phyloP scores from a whole-genome alignment of 2,888 invertebrate genomes.

The Lithodes maja region DNA sequence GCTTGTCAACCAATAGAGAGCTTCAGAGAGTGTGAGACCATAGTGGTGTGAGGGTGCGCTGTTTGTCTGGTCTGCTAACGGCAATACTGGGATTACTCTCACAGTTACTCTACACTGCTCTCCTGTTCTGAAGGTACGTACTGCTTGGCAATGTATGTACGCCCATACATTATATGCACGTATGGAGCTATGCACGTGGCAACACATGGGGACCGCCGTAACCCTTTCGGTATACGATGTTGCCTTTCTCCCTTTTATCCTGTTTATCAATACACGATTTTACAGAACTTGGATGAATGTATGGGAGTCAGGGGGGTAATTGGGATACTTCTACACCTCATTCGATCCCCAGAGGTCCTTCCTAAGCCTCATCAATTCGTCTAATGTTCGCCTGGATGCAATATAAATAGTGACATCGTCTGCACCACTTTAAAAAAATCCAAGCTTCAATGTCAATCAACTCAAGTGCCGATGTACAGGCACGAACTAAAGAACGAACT shows the following conservation, averaged over 20 bases:
- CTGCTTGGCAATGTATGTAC: neutral
- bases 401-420: neutral
- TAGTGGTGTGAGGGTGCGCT: slow-evolving; percentile 11
- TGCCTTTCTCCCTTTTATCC: neutral
- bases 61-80: neutral
- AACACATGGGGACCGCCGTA: too few relatives aligned
- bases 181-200: too few relatives aligned
- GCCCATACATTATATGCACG: neutral
- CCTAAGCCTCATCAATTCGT: neutral
- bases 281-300: neutral
- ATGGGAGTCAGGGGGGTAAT: neutral
- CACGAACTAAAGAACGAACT: too few relatives aligned
- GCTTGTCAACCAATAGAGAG: slow-evolving; percentile 1
- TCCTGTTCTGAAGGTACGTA: neutral
- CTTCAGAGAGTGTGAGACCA: slow-evolving; percentile 24
- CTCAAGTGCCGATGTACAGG: too few relatives aligned
- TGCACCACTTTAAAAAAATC: too few relatives aligned
- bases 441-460: too few relatives aligned
- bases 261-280: neutral
- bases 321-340: neutral
- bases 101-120: neutral
- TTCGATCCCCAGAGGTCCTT: neutral
- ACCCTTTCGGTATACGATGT: neutral
- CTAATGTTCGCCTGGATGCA: neutral
- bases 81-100: neutral